Base-by-base conservation (phyloP, 2,113 vertebrate genomes). In the Grus americana region DNA sequence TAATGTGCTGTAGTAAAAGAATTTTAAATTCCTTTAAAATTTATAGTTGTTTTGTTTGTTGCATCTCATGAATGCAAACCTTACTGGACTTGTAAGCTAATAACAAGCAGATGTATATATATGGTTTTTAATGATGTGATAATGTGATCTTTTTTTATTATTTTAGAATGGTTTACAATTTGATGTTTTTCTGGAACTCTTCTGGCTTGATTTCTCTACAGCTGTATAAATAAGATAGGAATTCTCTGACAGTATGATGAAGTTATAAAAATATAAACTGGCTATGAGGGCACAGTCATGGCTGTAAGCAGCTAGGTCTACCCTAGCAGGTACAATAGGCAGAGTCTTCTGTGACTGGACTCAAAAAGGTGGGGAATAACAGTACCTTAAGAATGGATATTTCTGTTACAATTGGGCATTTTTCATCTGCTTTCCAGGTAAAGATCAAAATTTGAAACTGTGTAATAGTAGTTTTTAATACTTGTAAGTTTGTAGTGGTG, bases 181-280 rank as follows among this genome's bases (percentile, higher is more conserved):
- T 52, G 32, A 46, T 68, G 38, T 0, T 36, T 79, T 90, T 85
- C 27, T 66, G 75, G 73, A 85, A 62, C 16, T 46, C 26, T 46
- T 54, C 27, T 82, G 66, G 61, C 32, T 42, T 92, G 52, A 10
- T 90, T 92, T 90, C 84, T 70, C 67, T 78, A 22, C 61, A 79
- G 80, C 65, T 95, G 89, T 81, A 72, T 85, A 87, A 94, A 90
- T 79, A 88, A 72, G 70, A 89, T 72, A 81, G 87, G 74, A 67
- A 57, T 91, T 90, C 36, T 85, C 54, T 94, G 78, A 17, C 62
- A 74, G 11, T 10, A 36, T 42, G 71, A 54, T 83, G 80, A 74
- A 72, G 17, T 55, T 79, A 57, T n/a, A 67, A 71, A 74, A 73
- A 70, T 29, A 59, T 22, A 79, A 89, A 38, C 20, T 63, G 57